These are phyloP conservation scores for Hiodon alosoides DNA, from an alignment of 2,113 vertebrate genomes.

Conservation along the genomic window DNA sequence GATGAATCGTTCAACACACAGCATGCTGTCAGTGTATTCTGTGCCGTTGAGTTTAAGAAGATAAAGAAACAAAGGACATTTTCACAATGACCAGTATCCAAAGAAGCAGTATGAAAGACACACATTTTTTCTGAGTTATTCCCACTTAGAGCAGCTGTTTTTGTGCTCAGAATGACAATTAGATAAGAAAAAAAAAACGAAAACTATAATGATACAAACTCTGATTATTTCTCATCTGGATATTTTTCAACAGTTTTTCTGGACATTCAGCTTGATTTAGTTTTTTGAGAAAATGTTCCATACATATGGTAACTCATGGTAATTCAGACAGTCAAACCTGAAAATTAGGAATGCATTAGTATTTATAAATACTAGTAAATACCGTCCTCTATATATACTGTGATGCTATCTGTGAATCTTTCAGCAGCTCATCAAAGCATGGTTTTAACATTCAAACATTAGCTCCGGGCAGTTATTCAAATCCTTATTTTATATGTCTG, in stretches of 20 bases:
- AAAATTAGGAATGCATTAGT: not conserved
- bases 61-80: not conserved
- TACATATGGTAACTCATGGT: not conserved
- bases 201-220: not conserved
- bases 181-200: not conserved
- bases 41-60: not conserved
- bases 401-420: too few species aligned
- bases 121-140: conserved; percentile 1
- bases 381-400: too few species aligned
- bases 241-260: too few species aligned
- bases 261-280: too few species aligned
- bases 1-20: not conserved
- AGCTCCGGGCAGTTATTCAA: not conserved
- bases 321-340: not conserved
- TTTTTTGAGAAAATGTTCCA: not conserved
- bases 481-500: conserved; percentile 3
- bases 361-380: too few species aligned
- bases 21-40: not conserved
- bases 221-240: not conserved
- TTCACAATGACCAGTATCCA: not conserved
- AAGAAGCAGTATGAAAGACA: not conserved
- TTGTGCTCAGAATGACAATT: not conserved
- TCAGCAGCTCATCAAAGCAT: not conserved
- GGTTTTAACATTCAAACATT: not conserved
- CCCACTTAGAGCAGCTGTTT: not conserved